phyloP scores from a whole-genome alignment of 2,888 invertebrate genomes.

The Danaus chrysippus region DNA sequence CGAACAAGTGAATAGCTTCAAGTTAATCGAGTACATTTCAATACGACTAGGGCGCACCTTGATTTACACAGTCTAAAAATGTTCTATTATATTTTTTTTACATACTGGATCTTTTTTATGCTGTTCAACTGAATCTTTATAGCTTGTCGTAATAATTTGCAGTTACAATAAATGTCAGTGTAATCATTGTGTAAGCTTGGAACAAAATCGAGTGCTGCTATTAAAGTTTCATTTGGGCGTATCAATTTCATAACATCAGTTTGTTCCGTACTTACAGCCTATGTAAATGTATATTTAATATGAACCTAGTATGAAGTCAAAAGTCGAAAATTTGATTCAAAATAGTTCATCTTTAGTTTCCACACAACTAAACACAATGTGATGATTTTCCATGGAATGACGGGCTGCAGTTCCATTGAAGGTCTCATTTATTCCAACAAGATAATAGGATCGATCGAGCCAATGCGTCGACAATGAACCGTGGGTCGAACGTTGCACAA shows the following conservation, averaged over 20 bases:
- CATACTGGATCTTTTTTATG: too few species aligned
- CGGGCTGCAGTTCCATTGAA: constrained; percentile 24
- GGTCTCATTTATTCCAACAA: constrained; percentile 37
- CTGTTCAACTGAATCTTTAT: too few species aligned
- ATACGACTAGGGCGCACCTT: constrained; percentile 6
- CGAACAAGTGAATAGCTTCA: constrained; percentile 8
- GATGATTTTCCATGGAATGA: constrained; percentile 13
- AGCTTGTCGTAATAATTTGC: not conserved
- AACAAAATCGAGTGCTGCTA: not conserved
- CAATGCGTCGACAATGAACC: constrained; percentile 63
- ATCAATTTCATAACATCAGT: not conserved
- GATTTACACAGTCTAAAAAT: constrained; percentile 7
- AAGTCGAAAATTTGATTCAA: too few species aligned
- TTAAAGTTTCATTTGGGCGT: not conserved
- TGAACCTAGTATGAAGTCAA: too few species aligned
- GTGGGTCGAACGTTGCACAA: constrained; percentile 63
- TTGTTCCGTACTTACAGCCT: not conserved
- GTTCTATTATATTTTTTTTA: not conserved
- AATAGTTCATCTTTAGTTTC: too few species aligned
- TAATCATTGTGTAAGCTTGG: not conserved
- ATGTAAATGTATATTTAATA: not conserved
- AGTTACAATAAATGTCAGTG: not conserved
- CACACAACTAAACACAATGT: not conserved
- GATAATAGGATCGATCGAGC: constrained; percentile 59
- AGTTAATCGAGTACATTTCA: not conserved